Conservation (phyloP, 2,113 vertebrate species). For the Ovibos moschatus region DNA sequence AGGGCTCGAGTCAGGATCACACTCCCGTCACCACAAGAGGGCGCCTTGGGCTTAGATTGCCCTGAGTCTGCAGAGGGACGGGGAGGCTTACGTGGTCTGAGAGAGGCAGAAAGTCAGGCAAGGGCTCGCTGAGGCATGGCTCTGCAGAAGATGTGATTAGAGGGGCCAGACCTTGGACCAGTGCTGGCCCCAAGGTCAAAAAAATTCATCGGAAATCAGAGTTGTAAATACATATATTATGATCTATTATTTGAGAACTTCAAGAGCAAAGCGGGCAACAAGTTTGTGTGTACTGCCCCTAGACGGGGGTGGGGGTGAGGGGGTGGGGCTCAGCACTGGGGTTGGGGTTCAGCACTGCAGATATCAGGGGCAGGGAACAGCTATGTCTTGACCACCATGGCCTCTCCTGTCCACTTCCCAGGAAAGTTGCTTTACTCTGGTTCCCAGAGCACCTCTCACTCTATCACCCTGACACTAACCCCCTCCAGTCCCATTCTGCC, state of each 20-base stretch:
- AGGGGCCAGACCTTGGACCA: neutral
- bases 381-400: neutral
- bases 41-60: conserved; percentile 14
- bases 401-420: neutral
- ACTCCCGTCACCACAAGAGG: conserved; percentile 35
- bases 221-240: neutral
- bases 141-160: neutral
- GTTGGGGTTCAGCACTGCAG: neutral
- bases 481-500: neutral
- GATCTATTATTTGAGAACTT: neutral
- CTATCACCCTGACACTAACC: neutral
- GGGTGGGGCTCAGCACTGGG: neutral
- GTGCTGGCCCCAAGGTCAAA: neutral
- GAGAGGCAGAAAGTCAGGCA: neutral
- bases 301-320: neutral
- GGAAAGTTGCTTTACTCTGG: neutral
- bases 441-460: neutral
- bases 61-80: fast-evolving
- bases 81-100: neutral
- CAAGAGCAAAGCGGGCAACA: neutral
- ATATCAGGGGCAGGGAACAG: neutral
- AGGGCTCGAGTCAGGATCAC: neutral
- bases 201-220: neutral
- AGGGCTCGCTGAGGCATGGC: neutral
- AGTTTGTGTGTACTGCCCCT: neutral